Conservation (phyloP, 1,140 invertebrate species). For the Lanistes nyassanus region DNA sequence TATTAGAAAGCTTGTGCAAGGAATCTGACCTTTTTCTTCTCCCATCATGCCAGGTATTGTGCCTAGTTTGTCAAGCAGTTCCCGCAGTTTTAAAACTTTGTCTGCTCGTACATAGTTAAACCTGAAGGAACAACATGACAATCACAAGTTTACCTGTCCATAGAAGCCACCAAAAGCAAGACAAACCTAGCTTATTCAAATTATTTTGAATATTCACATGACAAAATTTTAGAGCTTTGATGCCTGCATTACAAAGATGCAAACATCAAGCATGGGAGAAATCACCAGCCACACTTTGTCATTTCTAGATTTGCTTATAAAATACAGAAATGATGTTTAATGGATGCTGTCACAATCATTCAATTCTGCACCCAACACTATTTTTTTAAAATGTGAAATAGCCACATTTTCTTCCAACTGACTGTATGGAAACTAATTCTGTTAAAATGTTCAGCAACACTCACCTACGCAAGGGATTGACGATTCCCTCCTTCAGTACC, state of each 20-base stretch:
- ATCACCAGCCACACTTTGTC: no score
- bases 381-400: no score
- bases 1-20: conserved; percentile 9
- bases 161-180: neutral
- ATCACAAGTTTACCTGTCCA: neutral
- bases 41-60: conserved; percentile 87
- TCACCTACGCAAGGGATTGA: conserved; percentile 88
- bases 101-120: conserved; percentile 91
- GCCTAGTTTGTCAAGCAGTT: conserved; percentile 86
- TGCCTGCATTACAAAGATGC: no score
- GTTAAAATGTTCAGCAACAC: conserved; percentile 19
- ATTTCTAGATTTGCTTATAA: no score
- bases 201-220: neutral
- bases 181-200: neutral
- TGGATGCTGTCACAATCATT: no score
- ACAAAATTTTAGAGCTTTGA: neutral
- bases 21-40: conserved; percentile 84
- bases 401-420: no score
- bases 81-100: conserved; percentile 93
- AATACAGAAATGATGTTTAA: no score
- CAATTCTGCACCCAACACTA: no score
- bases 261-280: no score
- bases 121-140: conserved; percentile 45
- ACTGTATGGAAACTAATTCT: no score
- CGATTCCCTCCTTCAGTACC: conserved; percentile 91